Base-by-base conservation (phyloP, 1,140 invertebrate species). In the Ridgeia piscesae region DNA sequence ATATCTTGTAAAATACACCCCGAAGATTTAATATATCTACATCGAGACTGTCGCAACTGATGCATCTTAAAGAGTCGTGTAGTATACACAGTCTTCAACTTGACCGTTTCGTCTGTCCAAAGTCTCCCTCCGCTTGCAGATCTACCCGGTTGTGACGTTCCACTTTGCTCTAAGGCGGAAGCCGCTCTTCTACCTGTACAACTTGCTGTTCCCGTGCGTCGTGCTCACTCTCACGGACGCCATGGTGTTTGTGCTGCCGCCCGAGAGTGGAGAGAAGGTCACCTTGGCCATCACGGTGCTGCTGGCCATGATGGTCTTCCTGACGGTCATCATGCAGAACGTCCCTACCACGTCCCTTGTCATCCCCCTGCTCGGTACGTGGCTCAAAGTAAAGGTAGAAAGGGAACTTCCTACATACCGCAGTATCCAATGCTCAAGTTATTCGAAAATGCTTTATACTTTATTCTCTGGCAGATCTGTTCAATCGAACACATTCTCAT, bases 261-360 rank as follows among this genome's bases (percentile, higher is more conserved):
- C 99, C 93, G 99, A 99, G 96, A 99, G 99, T 92, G 99, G 99
- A 95, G 99, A 99, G 97, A 99, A 99, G 96, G 97, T 99, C 94
- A 99, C 99, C 94, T 97, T 99, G 96, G 99, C 98, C 93, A 98
- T 99, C 96, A 99, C 96, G n/a, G 95, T 96, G 0, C 93, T 96
- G 4, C 94, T 96, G 34, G 96, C 96, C 2, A 94, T 96, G 91
- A 96, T 96, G 92, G 96, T 96, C 11, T 96, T 96, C 93, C 94
- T 96, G 89, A 92, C 96, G 48, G 97, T 99, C 96, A 98, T 99
- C 96, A 98, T 98, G 95, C 98, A 99, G 97, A 98, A 98, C 96
- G 97, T 99, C 97, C 98, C 98, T 96, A 98, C 98, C 97, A 98
- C 98, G 96, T 98, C 98, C 96, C 98, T 98, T 96, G 98, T 98